phyloP scores from a whole-genome alignment of 2,888 invertebrate genomes.

The Leptura quadrifasciata region DNA sequence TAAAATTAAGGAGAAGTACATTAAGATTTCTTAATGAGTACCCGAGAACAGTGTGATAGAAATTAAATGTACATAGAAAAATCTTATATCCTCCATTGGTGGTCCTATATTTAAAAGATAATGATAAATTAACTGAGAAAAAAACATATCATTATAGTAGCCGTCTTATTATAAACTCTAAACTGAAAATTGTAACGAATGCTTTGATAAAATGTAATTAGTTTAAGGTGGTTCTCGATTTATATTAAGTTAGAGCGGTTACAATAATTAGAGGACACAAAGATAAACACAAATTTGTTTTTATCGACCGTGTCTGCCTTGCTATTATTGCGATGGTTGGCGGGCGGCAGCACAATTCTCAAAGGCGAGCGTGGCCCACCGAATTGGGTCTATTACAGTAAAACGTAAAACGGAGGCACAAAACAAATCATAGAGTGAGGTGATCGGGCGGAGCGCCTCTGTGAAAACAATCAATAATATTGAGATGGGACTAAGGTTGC shows the following conservation, averaged over 20 bases:
- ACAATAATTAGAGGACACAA: slow-evolving; percentile 49
- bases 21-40: too few species aligned
- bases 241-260: slow-evolving; percentile 48
- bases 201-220: slow-evolving; percentile 19
- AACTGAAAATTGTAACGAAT: slow-evolving; percentile 15
- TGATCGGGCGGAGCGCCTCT: slow-evolving; percentile 69
- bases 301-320: slow-evolving; percentile 35
- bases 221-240: slow-evolving; percentile 43
- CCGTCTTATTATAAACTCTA: not conserved
- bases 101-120: slow-evolving; percentile 18
- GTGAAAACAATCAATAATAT: slow-evolving; percentile 76
- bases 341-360: slow-evolving; percentile 33
- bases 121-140: too few species aligned
- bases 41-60: too few species aligned
- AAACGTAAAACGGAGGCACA: slow-evolving; percentile 36
- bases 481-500: slow-evolving; percentile 70
- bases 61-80: not conserved
- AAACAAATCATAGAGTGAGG: slow-evolving; percentile 54
- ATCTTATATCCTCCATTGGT: not conserved
- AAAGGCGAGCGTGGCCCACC: slow-evolving; percentile 26
- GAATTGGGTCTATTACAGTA: slow-evolving; percentile 28
- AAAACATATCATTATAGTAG: not conserved
- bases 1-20: too few species aligned
- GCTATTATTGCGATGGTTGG: slow-evolving; percentile 17
- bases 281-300: slow-evolving; percentile 46